Conservation (phyloP, 2,888 invertebrate species). For the Eucera pruinosa region DNA sequence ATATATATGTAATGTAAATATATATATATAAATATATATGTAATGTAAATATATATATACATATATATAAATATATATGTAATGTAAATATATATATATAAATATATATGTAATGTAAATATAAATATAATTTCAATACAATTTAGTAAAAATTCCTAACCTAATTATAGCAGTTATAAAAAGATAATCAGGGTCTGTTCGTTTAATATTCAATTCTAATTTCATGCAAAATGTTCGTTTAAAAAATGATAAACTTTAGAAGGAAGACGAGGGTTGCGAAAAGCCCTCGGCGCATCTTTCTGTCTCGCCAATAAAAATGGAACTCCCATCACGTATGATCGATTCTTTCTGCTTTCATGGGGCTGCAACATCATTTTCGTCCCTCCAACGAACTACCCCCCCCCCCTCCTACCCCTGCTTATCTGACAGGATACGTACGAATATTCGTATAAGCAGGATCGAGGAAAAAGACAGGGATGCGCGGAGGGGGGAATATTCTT, state of each 20-base stretch:
- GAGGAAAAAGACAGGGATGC: constrained; percentile 31
- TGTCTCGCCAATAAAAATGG: constrained; percentile 80
- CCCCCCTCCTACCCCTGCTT: no score
- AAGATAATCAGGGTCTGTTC: no score
- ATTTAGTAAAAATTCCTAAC: no score
- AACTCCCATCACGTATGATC: constrained; percentile 82
- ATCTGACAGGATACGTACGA: constrained; percentile 63
- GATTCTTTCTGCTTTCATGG: constrained; percentile 75
- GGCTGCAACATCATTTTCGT: constrained; percentile 69
- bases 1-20: no score
- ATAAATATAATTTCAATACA: no score
- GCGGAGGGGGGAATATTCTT: constrained; percentile 72
- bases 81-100: no score
- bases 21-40: no score
- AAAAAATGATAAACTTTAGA: constrained; percentile 29
- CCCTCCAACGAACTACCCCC: constrained; percentile 56
- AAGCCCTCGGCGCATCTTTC: constrained; percentile 70
- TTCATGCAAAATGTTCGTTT: constrained; percentile 50
- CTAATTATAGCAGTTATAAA: no score
- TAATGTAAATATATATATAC: no score
- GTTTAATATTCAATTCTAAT: no score
- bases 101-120: no score
- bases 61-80: no score
- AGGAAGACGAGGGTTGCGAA: constrained; percentile 16
- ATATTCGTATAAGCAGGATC: constrained; percentile 59